Evolutionary conservation across 1,140 invertebrate species (phyloP), one percentile per base, ranked within the genome.

Genomic region (Epicauta chinensis): DNA sequence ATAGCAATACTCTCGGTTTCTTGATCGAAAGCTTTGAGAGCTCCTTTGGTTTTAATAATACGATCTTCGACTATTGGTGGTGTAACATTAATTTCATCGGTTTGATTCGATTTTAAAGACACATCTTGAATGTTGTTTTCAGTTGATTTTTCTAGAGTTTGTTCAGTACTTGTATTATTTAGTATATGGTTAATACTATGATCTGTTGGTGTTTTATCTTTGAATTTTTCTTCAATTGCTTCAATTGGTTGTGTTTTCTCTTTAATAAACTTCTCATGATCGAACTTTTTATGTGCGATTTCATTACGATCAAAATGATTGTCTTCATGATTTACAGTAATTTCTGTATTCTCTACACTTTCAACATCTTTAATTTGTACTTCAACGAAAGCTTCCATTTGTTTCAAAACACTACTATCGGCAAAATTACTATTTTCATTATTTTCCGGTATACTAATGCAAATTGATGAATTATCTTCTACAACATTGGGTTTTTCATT

Each of bases 381-480:
- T 9, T 47, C 34, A 13, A 47, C 34, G n/a, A 47, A 47, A 38
- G 16, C 34, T 30, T 47, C 45, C 45, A 47, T 47, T 29, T 47
- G 45, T 38, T 47, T 47, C n/a, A 47, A 47, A 47, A 47, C 38
- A 7, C 37, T 14, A 23, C 14, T 29, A 38, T 23, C 30, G 4
- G 17, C 34, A 38, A 23, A 11, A 7, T 29, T 11, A 14, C 34
- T 29, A 23, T 37, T 47, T 17, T 47, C 45, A 29, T 47, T 35
- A 17, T 36, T 35, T 34, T 46, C 45, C 4, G 45, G 45, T 37
- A 47, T 47, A 29, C 45, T 47, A 12, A 47, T 47, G 16, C 45
- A 47, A 47, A 47, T 16, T 36, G 34, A 6, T 13, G 14, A 12
- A 38, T 37, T 37, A 29, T 38, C 9, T 47, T 47, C 17, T 7